These are phyloP conservation scores for Trogon surrucura DNA, from an alignment of 2,113 vertebrate genomes.

Conservation along the genomic window DNA sequence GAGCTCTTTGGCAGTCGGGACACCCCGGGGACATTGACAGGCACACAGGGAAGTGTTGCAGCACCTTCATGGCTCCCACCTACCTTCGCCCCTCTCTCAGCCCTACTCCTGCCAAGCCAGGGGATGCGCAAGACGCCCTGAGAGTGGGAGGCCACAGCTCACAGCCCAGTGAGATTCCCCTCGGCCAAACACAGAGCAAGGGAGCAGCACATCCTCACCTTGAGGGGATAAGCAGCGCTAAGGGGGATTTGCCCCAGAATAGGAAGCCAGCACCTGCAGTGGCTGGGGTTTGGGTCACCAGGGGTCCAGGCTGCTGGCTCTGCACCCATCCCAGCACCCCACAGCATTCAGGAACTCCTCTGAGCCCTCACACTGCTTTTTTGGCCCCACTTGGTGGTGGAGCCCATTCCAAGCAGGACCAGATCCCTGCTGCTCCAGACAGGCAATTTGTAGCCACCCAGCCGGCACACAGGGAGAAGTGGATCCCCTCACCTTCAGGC, in stretches of 20 bases:
- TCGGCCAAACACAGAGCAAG: rapidly evolving
- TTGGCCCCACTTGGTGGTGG: rapidly evolving
- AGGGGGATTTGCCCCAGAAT: neutral
- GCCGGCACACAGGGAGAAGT: neutral
- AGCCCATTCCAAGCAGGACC: neutral
- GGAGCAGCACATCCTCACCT: neutral
- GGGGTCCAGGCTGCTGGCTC: neutral
- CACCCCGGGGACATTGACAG: rapidly evolving
- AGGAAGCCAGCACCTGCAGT: neutral
- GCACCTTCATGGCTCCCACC: rapidly evolving
- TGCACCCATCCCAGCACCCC: neutral
- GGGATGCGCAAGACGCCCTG: neutral
- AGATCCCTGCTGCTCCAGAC: neutral
- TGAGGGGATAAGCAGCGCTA: neutral
- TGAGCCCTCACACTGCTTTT: neutral
- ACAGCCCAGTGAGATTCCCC: neutral
- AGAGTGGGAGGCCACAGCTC: too few relatives aligned
- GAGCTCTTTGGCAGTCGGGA: rapidly evolving
- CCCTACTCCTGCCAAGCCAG: too few relatives aligned
- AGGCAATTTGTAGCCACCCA: neutral
- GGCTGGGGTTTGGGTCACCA: neutral
- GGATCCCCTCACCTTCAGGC: neutral
- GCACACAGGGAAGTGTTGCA: rapidly evolving
- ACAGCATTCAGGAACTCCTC: rapidly evolving
- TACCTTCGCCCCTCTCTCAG: neutral